phyloP scores from a whole-genome alignment of 2,888 invertebrate genomes.

The Acanthosepion pharaonis region DNA sequence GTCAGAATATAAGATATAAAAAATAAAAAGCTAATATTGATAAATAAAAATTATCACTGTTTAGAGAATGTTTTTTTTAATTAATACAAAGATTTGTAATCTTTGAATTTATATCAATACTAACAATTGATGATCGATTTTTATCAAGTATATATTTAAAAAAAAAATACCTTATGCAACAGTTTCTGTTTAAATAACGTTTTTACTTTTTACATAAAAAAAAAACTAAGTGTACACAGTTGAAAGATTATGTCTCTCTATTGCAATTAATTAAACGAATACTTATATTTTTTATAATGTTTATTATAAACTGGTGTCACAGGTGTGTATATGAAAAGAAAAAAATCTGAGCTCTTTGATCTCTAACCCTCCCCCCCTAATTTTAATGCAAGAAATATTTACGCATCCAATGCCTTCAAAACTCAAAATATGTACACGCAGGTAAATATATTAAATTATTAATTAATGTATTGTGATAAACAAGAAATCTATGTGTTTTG shows the following conservation, averaged over 20 bases:
- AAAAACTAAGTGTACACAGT: background rate
- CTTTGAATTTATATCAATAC: background rate
- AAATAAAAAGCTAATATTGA: background rate
- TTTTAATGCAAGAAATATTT: too few relatives aligned
- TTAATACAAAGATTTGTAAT: background rate
- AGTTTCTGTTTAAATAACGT: background rate
- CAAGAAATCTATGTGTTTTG: too few relatives aligned
- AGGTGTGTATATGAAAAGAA: background rate
- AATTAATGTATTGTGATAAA: too few relatives aligned
- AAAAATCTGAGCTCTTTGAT: background rate
- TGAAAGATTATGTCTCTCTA: background rate
- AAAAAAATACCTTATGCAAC: conserved; percentile 6
- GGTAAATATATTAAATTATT: too few relatives aligned
- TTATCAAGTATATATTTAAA: background rate
- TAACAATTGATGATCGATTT: background rate
- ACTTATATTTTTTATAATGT: background rate
- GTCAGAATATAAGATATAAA: background rate
- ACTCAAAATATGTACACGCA: too few relatives aligned
- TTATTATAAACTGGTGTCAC: too few relatives aligned
- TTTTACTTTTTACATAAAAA: too few relatives aligned
- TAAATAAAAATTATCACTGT: background rate
- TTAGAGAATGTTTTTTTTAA: background rate
- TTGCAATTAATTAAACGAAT: background rate
- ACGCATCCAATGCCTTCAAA: too few relatives aligned
- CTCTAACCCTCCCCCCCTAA: too few relatives aligned